Percentiles rank a stretch among this genome's conserved stretches.
Evolutionary conservation across 2,797 vertebrate species (phyloP).

Genomic region (Ambastaia sidthimunki): DNA sequence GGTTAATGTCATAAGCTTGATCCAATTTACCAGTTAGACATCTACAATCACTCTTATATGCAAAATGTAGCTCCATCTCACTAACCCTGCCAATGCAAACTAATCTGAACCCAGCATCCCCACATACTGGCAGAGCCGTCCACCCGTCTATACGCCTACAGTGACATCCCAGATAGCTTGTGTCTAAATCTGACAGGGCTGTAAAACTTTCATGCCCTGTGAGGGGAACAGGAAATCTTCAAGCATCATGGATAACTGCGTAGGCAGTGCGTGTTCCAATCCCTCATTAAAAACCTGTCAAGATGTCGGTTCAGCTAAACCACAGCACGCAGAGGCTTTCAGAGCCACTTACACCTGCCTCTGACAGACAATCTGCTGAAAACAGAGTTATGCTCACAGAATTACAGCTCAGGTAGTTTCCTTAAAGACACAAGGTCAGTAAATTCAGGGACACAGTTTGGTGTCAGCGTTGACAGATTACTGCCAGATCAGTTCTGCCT

Average conservation of each 20-base stretch:
- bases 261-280: conserved; percentile 18
- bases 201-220: neutral
- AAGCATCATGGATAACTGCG: neutral
- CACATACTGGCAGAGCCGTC: neutral
- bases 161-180: neutral
- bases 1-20: neutral
- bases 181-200: neutral
- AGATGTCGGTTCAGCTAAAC: conserved; percentile 8
- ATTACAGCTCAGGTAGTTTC: conserved; percentile 45
- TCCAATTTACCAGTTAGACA: neutral
- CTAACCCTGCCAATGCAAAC: neutral
- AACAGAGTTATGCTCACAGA: conserved; percentile 51
- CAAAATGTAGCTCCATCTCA: neutral
- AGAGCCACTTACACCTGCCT: conserved; percentile 47
- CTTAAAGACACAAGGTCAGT: conserved; percentile 48
- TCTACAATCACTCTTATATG: conserved; percentile 26
- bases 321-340: conserved; percentile 36
- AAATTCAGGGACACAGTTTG: conserved; percentile 10
- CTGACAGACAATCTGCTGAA: conserved; percentile 51
- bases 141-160: neutral
- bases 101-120: neutral
- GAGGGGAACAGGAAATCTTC: neutral
- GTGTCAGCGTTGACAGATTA: neutral
- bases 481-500: neutral
- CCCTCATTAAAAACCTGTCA: conserved; percentile 36